Percentiles rank a stretch among this genome's conserved stretches.
Conservation (phyloP, 2,888 invertebrate genomes). For the Polyommatus icarus region DNA sequence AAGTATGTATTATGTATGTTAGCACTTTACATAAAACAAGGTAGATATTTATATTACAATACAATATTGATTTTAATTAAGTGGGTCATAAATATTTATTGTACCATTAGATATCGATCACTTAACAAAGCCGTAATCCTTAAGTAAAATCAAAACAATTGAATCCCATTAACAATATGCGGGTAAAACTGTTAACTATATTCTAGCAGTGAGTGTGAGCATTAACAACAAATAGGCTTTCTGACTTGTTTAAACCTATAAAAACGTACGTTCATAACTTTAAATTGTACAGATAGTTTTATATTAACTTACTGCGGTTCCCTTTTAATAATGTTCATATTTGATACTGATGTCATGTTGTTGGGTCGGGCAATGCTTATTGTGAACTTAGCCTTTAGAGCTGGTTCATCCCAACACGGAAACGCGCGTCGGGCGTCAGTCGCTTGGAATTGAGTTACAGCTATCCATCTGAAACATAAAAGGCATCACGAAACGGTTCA, state of each 20-base stretch:
- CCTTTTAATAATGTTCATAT: slow-evolving; percentile 83
- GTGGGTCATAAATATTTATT: slow-evolving; percentile 12
- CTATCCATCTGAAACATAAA: slow-evolving; percentile 83
- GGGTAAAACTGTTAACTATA: slow-evolving; percentile 3
- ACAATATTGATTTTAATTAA: background rate
- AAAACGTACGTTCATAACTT: background rate
- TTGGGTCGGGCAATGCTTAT: slow-evolving; percentile 86
- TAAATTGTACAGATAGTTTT: background rate
- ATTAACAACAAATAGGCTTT: no score
- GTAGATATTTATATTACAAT: background rate
- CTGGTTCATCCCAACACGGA: slow-evolving; percentile 94
- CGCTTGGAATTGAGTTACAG: slow-evolving; percentile 90
- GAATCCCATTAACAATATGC: slow-evolving; percentile 16
- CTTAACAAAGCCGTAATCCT: slow-evolving; percentile 1
- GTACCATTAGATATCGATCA: background rate
- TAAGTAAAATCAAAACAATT: slow-evolving; percentile 25
- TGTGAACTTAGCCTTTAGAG: slow-evolving; percentile 89
- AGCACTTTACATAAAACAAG: background rate
- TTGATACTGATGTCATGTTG: slow-evolving; percentile 88
- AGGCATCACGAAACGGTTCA: background rate
- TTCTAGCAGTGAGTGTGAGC: background rate
- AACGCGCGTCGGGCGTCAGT: slow-evolving; percentile 91
- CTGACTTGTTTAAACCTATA: background rate
- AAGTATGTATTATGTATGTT: background rate
- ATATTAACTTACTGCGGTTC: slow-evolving; percentile 43